Percentiles rank a stretch among this genome's conserved stretches.
Evolutionary conservation across 1,140 invertebrate genomes (phyloP).

Genomic region (Drosophila aff.): DNA sequence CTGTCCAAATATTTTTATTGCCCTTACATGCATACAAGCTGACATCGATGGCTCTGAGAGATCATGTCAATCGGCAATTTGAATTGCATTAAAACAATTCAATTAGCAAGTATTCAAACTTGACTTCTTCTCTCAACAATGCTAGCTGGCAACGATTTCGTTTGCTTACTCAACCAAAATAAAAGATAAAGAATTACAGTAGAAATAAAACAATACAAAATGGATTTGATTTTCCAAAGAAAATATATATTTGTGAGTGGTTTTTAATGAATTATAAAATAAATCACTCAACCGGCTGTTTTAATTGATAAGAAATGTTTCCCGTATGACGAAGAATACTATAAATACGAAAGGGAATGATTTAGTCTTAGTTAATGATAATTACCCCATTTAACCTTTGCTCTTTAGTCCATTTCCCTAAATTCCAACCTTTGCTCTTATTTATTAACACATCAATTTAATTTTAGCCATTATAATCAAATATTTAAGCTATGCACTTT

Average conservation of each 20-base stretch:
- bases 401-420: not conserved
- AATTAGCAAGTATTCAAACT: constrained; percentile 27
- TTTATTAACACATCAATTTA: constrained; percentile 5
- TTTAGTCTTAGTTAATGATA: too few species aligned
- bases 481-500: constrained; percentile 23
- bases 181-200: constrained; percentile 15
- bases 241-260: not conserved
- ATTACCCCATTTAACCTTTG: not conserved
- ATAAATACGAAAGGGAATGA: not conserved
- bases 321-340: too few species aligned
- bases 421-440: not conserved
- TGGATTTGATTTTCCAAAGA: not conserved
- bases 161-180: constrained; percentile 18
- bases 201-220: not conserved
- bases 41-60: constrained; percentile 4
- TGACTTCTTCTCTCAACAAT: constrained; percentile 7
- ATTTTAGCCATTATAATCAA: constrained; percentile 19
- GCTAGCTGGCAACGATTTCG: constrained; percentile 6
- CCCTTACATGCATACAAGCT: not conserved
- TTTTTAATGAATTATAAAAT: not conserved
- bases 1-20: constrained; percentile 43
- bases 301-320: not conserved
- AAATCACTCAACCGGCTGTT: not conserved
- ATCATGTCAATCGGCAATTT: constrained; percentile 27
- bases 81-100: constrained; percentile 38